Conservation (phyloP, 1,140 invertebrate genomes). For the Hermatobates lingyangjiaoensis region DNA sequence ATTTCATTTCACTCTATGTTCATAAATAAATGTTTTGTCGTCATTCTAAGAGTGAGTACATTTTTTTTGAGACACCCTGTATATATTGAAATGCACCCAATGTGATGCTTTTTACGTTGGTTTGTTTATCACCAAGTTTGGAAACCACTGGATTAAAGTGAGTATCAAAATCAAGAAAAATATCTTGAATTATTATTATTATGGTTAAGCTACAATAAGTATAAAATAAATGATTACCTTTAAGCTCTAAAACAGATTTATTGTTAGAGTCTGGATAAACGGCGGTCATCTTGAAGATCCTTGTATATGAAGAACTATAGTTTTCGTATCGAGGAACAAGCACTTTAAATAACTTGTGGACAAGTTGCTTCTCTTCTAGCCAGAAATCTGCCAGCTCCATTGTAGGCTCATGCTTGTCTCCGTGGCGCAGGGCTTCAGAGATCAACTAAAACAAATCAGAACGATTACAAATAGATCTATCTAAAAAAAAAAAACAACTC, state of each 20-base stretch:
- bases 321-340: slow-evolving; percentile 62
- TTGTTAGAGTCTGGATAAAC: slow-evolving; percentile 22
- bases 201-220: too few relatives aligned
- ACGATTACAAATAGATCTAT: background rate
- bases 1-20: too few relatives aligned
- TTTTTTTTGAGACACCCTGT: too few relatives aligned
- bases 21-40: too few relatives aligned
- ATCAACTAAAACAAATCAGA: slow-evolving; percentile 45
- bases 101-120: too few relatives aligned
- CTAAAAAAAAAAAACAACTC: slow-evolving; percentile 1
- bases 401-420: slow-evolving; percentile 59
- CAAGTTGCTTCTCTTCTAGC: slow-evolving; percentile 69
- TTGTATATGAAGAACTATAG: slow-evolving; percentile 47
- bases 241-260: slow-evolving; percentile 52
- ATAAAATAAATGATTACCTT: too few relatives aligned
- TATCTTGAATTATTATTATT: too few relatives aligned
- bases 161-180: too few relatives aligned
- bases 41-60: too few relatives aligned
- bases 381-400: slow-evolving; percentile 83
- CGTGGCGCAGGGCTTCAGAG: slow-evolving; percentile 68
- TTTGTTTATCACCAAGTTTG: too few relatives aligned
- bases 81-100: too few relatives aligned
- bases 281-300: slow-evolving; percentile 38
- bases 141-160: too few relatives aligned
- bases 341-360: slow-evolving; percentile 88